These are phyloP conservation scores for Anolis apletophallus DNA, from an alignment of 2,797 vertebrate genomes.

Conservation along the genomic window DNA sequence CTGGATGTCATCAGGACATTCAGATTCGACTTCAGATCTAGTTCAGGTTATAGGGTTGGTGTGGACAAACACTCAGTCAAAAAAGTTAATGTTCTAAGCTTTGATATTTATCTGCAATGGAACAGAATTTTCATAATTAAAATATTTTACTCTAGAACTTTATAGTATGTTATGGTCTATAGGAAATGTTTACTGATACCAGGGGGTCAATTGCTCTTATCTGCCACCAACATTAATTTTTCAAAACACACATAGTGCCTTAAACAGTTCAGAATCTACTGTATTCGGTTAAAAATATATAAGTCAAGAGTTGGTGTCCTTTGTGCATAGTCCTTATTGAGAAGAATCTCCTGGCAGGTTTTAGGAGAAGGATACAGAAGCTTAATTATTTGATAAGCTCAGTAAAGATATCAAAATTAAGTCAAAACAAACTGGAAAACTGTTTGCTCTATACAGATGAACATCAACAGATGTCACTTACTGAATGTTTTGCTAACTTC, in stretches of 20 bases:
- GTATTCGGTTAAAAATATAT: conserved; percentile 38
- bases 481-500: conserved; percentile 85
- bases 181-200: conserved; percentile 23
- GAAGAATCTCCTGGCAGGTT: conserved; percentile 16
- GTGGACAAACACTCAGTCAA: no score
- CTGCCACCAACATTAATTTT: not conserved
- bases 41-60: no score
- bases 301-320: conserved; percentile 12
- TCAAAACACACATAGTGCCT: conserved; percentile 11
- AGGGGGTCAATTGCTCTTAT: not conserved
- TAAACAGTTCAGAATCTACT: conserved; percentile 10
- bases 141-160: not conserved
- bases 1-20: no score
- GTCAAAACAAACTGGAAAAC: conserved; percentile 17
- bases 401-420: conserved; percentile 36
- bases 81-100: no score
- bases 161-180: conserved; percentile 30
- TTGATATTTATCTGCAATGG: not conserved
- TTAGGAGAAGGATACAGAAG: conserved; percentile 37
- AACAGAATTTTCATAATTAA: not conserved
- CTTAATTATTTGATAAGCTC: conserved; percentile 30
- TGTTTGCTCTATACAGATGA: conserved; percentile 16
- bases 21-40: no score
- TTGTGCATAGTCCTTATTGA: conserved; percentile 43
- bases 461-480: conserved; percentile 70